A percentile compares a stretch with the other conserved stretches of the same genome.
phyloP scores from a whole-genome alignment of 2,797 vertebrate species.

The Acridotheres tristis region DNA sequence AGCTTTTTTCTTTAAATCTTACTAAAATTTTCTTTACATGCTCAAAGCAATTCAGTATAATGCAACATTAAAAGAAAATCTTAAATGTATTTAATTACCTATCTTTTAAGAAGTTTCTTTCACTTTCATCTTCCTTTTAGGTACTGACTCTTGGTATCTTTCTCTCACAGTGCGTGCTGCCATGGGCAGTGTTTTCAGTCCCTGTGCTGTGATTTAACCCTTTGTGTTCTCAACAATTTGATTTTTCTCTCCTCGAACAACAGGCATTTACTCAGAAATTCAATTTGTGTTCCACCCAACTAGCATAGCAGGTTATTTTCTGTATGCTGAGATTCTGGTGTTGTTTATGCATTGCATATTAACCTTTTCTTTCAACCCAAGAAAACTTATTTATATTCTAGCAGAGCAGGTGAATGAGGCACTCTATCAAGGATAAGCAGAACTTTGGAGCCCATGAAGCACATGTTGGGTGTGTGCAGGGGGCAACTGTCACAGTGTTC shows the following conservation, averaged over 20 bases:
- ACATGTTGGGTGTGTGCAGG: accelerated
- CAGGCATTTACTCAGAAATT: not conserved
- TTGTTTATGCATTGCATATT: slow-evolving; percentile 4
- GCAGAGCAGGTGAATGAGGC: not conserved
- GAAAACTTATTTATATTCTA: not conserved
- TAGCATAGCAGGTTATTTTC: not conserved
- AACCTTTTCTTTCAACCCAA: not conserved
- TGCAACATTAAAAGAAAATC: not conserved
- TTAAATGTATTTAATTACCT: not conserved
- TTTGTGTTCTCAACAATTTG: not conserved
- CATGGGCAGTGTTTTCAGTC: not conserved
- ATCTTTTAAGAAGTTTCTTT: not conserved
- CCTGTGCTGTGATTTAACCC: not conserved
- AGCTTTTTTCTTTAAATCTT: not conserved
- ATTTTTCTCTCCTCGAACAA: not conserved
- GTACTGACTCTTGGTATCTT: not conserved
- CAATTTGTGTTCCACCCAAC: not conserved
- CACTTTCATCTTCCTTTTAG: not conserved
- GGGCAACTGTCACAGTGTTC: not conserved
- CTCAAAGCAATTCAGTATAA: not conserved
- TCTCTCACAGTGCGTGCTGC: not conserved
- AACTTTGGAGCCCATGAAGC: not conserved
- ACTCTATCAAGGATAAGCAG: not conserved
- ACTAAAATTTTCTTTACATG: not conserved
- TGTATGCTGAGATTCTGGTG: not conserved